Conservation (phyloP, 2,113 vertebrate species). For the Phocoena phocoena region DNA sequence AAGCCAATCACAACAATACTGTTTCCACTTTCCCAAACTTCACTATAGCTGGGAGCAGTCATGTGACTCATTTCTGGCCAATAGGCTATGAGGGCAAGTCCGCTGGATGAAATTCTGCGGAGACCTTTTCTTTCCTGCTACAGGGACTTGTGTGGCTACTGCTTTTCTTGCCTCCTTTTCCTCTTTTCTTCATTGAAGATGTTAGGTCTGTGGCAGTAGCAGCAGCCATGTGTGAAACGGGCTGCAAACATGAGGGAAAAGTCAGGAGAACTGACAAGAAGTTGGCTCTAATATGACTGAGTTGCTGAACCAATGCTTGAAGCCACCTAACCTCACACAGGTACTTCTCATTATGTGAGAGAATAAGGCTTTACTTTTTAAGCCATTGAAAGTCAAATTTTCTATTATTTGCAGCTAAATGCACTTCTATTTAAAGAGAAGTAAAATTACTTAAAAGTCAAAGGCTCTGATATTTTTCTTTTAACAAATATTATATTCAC, state of each 20-base stretch:
- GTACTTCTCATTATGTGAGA: background rate
- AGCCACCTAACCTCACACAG: background rate
- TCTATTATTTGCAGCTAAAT: background rate
- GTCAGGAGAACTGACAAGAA: background rate
- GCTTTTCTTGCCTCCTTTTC: background rate
- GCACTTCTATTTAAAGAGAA: background rate
- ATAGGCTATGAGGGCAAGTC: background rate
- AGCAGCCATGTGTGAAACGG: background rate
- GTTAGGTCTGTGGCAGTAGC: background rate
- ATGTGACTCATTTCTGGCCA: background rate
- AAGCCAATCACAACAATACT: no score
- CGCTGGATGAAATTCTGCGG: accelerated
- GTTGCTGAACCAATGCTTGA: background rate
- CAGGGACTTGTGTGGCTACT: background rate
- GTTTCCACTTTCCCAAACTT: background rate
- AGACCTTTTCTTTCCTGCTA: background rate
- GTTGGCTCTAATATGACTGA: background rate
- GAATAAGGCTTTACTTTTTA: background rate
- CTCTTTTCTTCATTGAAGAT: background rate
- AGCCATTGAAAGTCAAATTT: background rate
- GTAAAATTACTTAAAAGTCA: background rate
- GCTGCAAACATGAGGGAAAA: background rate
- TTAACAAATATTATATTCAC: background rate
- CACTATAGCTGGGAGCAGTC: background rate
- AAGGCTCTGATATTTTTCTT: background rate